Conservation (phyloP, 2,113 vertebrate genomes). For the Cryptomyrus ogoouensis region DNA sequence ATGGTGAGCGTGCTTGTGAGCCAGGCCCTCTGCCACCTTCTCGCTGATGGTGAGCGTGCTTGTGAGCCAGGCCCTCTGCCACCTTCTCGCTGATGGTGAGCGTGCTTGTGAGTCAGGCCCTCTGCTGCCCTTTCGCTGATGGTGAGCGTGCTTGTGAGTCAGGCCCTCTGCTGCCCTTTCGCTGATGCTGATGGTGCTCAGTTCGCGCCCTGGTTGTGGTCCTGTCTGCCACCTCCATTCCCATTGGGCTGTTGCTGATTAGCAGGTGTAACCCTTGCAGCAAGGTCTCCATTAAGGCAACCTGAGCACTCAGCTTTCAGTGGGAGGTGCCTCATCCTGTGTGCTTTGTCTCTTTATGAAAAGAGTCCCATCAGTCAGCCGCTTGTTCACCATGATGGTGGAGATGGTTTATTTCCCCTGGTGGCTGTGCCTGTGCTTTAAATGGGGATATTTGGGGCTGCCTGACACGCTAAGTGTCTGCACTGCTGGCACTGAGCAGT, state of each 20-base stretch:
- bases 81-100: neutral
- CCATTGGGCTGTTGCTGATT: neutral
- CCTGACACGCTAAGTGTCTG: neutral
- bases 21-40: neutral
- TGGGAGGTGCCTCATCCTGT: neutral
- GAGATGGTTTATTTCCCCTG: neutral
- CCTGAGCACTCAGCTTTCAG: neutral
- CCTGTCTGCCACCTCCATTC: neutral
- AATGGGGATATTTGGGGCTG: neutral
- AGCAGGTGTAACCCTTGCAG: neutral
- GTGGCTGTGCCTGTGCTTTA: neutral
- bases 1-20: neutral
- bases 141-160: neutral
- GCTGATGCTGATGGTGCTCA: neutral
- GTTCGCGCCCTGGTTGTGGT: neutral
- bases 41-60: neutral
- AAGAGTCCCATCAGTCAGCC: neutral
- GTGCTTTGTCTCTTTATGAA: neutral
- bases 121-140: neutral
- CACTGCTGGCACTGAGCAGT: neutral
- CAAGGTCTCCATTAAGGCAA: neutral
- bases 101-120: neutral
- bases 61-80: neutral
- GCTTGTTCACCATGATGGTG: neutral
- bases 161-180: neutral